Evolutionary conservation across 2,888 invertebrate genomes (phyloP), one percentile per base, ranked within the genome.

Genomic region (Synergus itoensis): DNA sequence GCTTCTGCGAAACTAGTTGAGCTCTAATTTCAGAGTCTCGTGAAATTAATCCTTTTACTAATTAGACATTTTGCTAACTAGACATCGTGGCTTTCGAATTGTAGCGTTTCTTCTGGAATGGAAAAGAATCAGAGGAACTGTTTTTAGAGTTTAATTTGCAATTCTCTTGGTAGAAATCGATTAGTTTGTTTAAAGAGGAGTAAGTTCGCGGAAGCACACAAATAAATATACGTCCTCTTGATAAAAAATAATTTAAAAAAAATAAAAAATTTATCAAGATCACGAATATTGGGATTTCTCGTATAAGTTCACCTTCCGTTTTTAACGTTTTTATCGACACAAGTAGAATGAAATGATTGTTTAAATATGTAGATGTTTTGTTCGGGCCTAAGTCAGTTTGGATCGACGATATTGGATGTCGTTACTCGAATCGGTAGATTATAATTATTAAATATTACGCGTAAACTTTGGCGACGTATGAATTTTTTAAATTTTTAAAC

Each of bases 221-320:
- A 53, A 16, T 16, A 40, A 36, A 36, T 73, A 53, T 73, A 40
- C 40, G 73, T 73, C 2, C 53, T 73, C 53, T 73, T 73, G 73
- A 57, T 73, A 48, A 36, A 28, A 28, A 57, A 16, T 18, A 18
- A 57, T 18, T 57, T 9, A 9, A 11, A 18, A 18, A 57, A 8
- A 57, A 57, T 18, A 57, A 3, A 57, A 57, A 57, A 18, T 57
- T 67, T 40, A 53, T 57, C n/a, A 73, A 73, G 9, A 73, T 36
- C 8, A 48, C 53, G 73, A 73, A 73, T 73, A 73, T 73, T 73
- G 53, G 73, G n/a, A 73, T 73, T 73, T 57, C 53, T 57, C 48
- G 45, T 73, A 53, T 53, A 73, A 73, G 73, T 73, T 73, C 73
- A 73, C 53, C 73, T 73, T 73, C 73, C 53, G 36, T 73, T 48